A percentile compares a stretch with the other conserved stretches of the same genome.
Conservation (phyloP, 2,888 invertebrate species). For the Mystacides longicornis region DNA sequence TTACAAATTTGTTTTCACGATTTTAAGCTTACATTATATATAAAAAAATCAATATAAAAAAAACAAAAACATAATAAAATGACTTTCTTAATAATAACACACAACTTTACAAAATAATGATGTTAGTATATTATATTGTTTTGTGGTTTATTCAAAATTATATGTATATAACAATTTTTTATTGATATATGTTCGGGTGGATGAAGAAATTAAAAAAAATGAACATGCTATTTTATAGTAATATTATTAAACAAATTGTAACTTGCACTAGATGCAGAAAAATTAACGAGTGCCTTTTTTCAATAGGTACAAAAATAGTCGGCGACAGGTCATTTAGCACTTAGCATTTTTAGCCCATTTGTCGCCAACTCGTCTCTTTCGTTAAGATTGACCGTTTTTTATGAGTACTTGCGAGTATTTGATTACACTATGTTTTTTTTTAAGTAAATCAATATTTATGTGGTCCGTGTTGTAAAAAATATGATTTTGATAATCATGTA, state of each 20-base stretch:
- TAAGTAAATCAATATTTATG: slow-evolving; percentile 1
- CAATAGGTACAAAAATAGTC: not conserved
- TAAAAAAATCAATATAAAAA: too few relatives aligned
- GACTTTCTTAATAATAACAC: too few relatives aligned
- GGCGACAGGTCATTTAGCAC: not conserved
- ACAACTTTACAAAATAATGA: too few relatives aligned
- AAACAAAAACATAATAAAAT: too few relatives aligned
- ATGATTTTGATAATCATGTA: not conserved
- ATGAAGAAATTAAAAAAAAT: too few relatives aligned
- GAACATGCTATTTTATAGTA: too few relatives aligned
- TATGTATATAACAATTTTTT: too few relatives aligned
- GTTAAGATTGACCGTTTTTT: not conserved
- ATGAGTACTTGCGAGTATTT: not conserved
- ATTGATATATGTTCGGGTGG: too few relatives aligned
- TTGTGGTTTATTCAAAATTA: too few relatives aligned
- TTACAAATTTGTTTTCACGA: not conserved
- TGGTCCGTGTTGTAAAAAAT: not conserved
- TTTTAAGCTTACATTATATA: too few relatives aligned
- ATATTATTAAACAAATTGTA: too few relatives aligned
- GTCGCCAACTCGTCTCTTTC: not conserved
- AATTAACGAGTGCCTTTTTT: not conserved
- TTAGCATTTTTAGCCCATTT: not conserved
- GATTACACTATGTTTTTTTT: not conserved
- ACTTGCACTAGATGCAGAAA: not conserved
- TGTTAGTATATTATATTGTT: too few relatives aligned